A percentile compares a stretch with the other conserved stretches of the same genome.
These are phyloP conservation scores for Choreutis nemorana DNA, from an alignment of 2,888 invertebrate species.

Conservation along the genomic window DNA sequence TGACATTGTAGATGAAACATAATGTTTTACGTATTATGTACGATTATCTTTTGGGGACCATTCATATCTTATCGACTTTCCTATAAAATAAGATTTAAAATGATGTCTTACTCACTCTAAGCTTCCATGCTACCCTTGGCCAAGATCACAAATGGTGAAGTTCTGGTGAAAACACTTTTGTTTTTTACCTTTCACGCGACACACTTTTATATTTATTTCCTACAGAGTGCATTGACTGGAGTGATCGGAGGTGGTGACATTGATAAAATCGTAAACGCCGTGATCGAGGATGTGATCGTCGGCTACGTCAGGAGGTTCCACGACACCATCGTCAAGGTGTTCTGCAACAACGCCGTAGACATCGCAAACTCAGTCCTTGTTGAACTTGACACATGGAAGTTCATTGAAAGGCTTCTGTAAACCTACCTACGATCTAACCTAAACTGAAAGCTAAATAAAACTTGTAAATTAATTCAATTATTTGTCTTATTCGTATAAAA, in stretches of 20 bases:
- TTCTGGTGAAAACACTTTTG: too few relatives aligned
- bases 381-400: slow-evolving; percentile 42
- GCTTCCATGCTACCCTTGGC: too few relatives aligned
- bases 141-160: too few relatives aligned
- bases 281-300: slow-evolving; percentile 41
- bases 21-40: too few relatives aligned
- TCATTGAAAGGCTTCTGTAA: slow-evolving; percentile 24
- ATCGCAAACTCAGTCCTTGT: slow-evolving; percentile 34
- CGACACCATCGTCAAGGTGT: slow-evolving; percentile 24
- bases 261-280: slow-evolving; percentile 42
- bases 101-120: too few relatives aligned
- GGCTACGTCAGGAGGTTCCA: slow-evolving; percentile 45
- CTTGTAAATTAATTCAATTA: slow-evolving; percentile 1
- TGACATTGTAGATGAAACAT: too few relatives aligned
- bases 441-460: slow-evolving; percentile 1
- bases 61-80: too few relatives aligned
- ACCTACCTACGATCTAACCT: slow-evolving; percentile 12
- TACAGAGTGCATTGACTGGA: slow-evolving; percentile 41
- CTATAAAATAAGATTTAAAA: too few relatives aligned
- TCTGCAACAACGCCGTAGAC: slow-evolving; percentile 11
- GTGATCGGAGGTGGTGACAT: slow-evolving; percentile 54
- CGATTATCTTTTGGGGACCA: too few relatives aligned
- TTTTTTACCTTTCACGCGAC: too few relatives aligned
- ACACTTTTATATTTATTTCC: too few relatives aligned
- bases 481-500: background rate